Evolutionary conservation across 2,113 vertebrate species (phyloP).

Genomic region (Muntiacus reevesi): DNA sequence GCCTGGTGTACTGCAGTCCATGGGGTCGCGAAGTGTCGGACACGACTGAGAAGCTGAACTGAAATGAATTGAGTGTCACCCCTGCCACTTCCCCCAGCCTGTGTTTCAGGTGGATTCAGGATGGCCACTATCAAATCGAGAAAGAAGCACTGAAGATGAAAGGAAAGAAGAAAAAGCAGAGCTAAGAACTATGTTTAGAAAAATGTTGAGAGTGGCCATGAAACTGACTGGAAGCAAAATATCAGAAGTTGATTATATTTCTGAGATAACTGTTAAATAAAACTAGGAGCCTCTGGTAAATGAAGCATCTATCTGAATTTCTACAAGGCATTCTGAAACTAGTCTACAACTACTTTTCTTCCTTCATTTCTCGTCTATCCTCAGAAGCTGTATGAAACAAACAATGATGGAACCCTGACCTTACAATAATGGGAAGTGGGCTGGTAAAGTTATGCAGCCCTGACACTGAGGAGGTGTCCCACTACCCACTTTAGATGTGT

Average conservation of each 20-base stretch:
- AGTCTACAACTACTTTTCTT: neutral
- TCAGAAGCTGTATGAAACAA: neutral
- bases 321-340: neutral
- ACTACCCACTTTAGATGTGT: neutral
- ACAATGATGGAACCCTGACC: neutral
- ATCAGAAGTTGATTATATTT: neutral
- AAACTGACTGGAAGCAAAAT: neutral
- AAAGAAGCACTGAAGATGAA: neutral
- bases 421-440: fast-evolving
- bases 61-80: neutral
- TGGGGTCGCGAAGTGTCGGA: neutral
- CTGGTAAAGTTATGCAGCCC: fast-evolving
- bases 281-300: neutral
- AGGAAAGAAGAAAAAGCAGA: neutral
- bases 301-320: neutral
- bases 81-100: too few species aligned
- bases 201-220: neutral
- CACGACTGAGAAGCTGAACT: neutral
- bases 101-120: neutral
- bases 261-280: neutral
- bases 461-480: neutral
- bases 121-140: fast-evolving
- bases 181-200: neutral
- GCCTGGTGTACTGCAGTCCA: neutral
- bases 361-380: neutral